Conservation (phyloP, 2,113 vertebrate genomes). For the Chaenogobius annularis region DNA sequence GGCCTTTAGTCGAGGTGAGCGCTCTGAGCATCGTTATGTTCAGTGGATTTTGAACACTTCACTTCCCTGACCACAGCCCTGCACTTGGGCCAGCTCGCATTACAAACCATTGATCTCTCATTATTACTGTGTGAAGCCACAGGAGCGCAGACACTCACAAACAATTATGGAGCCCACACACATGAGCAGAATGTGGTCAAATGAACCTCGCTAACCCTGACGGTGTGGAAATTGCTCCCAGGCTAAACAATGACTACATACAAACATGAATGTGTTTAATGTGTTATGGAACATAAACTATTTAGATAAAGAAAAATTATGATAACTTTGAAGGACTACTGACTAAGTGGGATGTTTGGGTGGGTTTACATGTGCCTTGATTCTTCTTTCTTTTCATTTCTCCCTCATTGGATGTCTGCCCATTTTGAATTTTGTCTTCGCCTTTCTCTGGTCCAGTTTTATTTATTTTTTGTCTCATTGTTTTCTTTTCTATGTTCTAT, state of each 20-base stretch:
- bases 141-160: slow-evolving; percentile 35
- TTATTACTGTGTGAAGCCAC: slow-evolving; percentile 59
- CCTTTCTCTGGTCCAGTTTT: too few relatives aligned
- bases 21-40: slow-evolving; percentile 13
- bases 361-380: too few relatives aligned
- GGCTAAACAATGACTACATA: background rate
- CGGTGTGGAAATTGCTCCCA: background rate
- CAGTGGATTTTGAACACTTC: slow-evolving; percentile 24
- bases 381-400: too few relatives aligned
- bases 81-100: slow-evolving; percentile 46
- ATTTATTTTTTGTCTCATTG: too few relatives aligned
- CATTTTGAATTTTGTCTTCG: too few relatives aligned
- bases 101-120: slow-evolving; percentile 72
- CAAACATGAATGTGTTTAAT: background rate
- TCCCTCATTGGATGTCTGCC: too few relatives aligned
- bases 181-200: slow-evolving; percentile 46
- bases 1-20: slow-evolving; percentile 30
- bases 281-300: too few relatives aligned
- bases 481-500: too few relatives aligned
- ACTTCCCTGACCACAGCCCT: slow-evolving; percentile 42
- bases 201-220: slow-evolving; percentile 36
- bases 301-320: too few relatives aligned
- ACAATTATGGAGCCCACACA: slow-evolving; percentile 42
- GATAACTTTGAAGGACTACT: too few relatives aligned
- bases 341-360: too few relatives aligned